Conservation (phyloP, 2,113 vertebrate species). For the Carassius auratus region DNA sequence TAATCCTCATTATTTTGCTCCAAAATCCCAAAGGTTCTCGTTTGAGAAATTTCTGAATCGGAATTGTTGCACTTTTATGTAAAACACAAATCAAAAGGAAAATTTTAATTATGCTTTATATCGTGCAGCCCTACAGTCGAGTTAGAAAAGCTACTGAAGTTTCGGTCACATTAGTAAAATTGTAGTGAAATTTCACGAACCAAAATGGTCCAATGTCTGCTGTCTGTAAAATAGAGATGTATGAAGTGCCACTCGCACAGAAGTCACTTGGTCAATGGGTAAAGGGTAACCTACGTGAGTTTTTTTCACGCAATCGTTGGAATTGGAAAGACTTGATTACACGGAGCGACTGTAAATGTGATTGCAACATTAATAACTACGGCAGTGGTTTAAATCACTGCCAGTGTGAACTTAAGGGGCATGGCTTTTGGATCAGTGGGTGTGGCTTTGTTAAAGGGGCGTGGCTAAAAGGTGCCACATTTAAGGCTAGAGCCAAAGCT, state of each 20-base stretch:
- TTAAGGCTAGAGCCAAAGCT: background rate
- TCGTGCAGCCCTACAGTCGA: background rate
- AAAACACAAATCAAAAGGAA: background rate
- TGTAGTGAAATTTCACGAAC: background rate
- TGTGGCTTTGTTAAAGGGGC: background rate
- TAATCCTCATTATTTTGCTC: background rate
- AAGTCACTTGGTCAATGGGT: too few relatives aligned
- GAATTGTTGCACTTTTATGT: background rate
- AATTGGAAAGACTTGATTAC: background rate
- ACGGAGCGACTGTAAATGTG: background rate
- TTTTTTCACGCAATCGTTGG: too few relatives aligned
- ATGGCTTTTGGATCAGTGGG: background rate
- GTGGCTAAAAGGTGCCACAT: background rate
- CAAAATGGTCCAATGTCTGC: background rate
- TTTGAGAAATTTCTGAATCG: background rate
- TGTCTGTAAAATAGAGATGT: background rate
- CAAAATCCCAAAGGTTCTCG: background rate
- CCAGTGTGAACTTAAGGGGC: conserved; percentile 14
- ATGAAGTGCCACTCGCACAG: background rate
- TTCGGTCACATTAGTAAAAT: background rate
- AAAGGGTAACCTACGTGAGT: too few relatives aligned
- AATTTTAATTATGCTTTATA: background rate
- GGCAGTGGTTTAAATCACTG: background rate
- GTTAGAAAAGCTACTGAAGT: background rate
- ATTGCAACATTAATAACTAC: background rate